Evolutionary conservation across 64 coral and sea anemone genomes (phyloP).

Genomic region (Montipora foliosa): DNA sequence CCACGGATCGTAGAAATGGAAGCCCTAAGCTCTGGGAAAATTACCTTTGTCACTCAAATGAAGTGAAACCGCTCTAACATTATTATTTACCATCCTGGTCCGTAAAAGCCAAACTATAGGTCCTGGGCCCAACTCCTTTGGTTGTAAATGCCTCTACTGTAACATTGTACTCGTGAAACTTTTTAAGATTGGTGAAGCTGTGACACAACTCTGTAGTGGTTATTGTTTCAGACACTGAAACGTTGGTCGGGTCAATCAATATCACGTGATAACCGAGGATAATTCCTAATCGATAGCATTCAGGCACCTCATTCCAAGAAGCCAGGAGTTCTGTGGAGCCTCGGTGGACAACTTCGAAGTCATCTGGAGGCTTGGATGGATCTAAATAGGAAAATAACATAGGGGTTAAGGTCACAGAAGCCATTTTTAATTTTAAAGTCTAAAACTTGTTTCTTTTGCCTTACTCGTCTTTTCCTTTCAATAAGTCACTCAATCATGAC

Average conservation of each 20-base stretch:
- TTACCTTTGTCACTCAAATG: too few species aligned
- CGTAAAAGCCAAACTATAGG: background rate
- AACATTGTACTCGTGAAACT: conserved; percentile 19
- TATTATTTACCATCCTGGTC: conserved; percentile 22
- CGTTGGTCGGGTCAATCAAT: conserved; percentile 6
- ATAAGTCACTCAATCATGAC: too few species aligned
- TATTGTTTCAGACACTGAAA: background rate
- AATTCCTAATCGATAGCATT: conserved; percentile 59
- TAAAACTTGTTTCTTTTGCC: too few species aligned
- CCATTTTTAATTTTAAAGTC: too few species aligned
- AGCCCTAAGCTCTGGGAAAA: too few species aligned
- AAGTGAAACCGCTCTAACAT: background rate
- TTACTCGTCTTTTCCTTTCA: too few species aligned
- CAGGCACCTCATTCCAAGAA: conserved; percentile 61
- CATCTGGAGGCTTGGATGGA: conserved; percentile 20
- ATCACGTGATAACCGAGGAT: conserved; percentile 70
- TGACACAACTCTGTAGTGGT: background rate
- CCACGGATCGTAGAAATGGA: too few species aligned
- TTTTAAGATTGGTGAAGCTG: background rate
- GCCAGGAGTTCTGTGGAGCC: conserved; percentile 67
- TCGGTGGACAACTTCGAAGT: conserved; percentile 69
- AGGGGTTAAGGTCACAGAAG: too few species aligned
- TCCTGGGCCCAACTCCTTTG: background rate
- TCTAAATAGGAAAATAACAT: conserved; percentile 21
- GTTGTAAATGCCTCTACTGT: conserved; percentile 5